Evolutionary conservation across 2,888 invertebrate genomes (phyloP), one percentile per base, ranked within the genome.

Genomic region (Drosophila tanythrix): DNA sequence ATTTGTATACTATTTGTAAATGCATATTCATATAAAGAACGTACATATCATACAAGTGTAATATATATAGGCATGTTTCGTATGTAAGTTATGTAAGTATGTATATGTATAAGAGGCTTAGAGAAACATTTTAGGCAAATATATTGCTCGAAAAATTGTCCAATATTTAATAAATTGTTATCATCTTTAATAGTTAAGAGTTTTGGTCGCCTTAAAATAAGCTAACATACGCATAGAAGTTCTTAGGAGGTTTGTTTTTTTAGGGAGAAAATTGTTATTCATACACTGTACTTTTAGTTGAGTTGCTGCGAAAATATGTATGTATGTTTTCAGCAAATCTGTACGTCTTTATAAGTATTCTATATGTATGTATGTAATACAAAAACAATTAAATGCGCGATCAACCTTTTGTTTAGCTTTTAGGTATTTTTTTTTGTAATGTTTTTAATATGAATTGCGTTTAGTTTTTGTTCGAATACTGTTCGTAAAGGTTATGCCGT

Each of bases 91-190:
- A 58, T 66, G 38, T 38, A 29, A 43, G 66, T 71, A 71, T 64
- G 21, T 21, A 36, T 68, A 73, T 65, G 48, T 76, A 69, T 75
- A 84, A 88, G 89, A 88, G 89, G 89, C 78, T 70, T 88, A 76
- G 75, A 67, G 76, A 87, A 81, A 88, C 83, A 71, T 67, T 88
- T 70, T 81, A 88, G 81, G 85, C 90, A 88, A 86, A 89, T 85
- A 87, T 89, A 82, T 89, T 86, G 88, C 88, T 86, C 85, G 81
- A 86, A 86, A 89, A 82, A 72, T 60, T 70, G 63, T 79, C 76
- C 74, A 76, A 76, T 87, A 83, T 50, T 80, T 70, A 70, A 69
- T 66, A 70, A 68, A 80, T 69, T 76, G 63, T 80, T 72, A 65
- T 68, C 62, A 61, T 67, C 63, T 57, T 78, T 75, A 66, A 62